Evolutionary conservation across 2,888 invertebrate genomes (phyloP), one percentile per base, ranked within the genome.

Genomic region (Melanostoma scalare): DNA sequence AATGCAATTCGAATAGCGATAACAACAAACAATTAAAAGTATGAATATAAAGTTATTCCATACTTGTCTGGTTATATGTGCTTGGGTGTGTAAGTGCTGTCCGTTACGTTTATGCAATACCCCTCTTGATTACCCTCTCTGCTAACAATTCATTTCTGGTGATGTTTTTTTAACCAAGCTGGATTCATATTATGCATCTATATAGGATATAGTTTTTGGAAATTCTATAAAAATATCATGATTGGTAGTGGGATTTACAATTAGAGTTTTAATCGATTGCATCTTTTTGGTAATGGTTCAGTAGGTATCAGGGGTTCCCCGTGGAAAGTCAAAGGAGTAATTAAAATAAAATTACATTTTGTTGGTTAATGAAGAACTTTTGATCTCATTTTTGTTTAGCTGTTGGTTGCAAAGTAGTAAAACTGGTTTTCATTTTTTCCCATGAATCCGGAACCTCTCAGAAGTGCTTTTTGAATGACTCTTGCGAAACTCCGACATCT

Each of bases 11-110:
- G 71, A 78, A 74, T 60, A 60, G 78, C 65, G 78, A 84, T 78
- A 72, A 76, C 67, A 60, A 67, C 76, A 76, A 82, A 73, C 72
- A 82, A 82, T 82, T 73, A 72, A 61, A 55, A 72, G 63, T 40
- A 35, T 35, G 56, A 30, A 38, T 36, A 77, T 68, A 68, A 63
- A 73, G 63, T 73, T 78, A 76, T 71, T 77, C 20, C 3, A 63
- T 63, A 36, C 63, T 44, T 69, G 30, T 38, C 33, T 48, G 33
- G 42, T 69, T 40, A 5, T 55, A 61, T 36, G 48, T 58, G 36
- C 72, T 61, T 67, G 72, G 33, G 38, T 40, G 31, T 31, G 6
- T 38, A 20, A 60, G 0, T 48, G 8, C 3, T 35, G 42, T 50
- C 30, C 48, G 56, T n/a, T 31, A 38, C 31, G 8, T 42, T 72